These are phyloP conservation scores for Cosmorhoe ocellata DNA, from an alignment of 2,888 invertebrate species.

Conservation along the genomic window DNA sequence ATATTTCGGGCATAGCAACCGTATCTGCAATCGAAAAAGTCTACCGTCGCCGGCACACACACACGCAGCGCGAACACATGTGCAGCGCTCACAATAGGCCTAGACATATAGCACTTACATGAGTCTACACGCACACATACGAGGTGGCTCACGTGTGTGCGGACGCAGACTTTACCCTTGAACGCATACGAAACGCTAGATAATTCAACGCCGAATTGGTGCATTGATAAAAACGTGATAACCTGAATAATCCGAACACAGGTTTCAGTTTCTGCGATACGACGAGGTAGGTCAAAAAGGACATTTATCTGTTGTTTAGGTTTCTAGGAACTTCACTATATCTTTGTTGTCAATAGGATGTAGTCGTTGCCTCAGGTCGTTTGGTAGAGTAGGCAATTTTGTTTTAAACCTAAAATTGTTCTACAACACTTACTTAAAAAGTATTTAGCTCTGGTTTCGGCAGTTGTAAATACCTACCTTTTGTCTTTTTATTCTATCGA, in stretches of 20 bases:
- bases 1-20: constrained; percentile 80
- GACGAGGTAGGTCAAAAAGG: constrained; percentile 30
- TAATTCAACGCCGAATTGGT: constrained; percentile 69
- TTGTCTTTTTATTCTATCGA: too few relatives aligned
- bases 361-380: background rate
- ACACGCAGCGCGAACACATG: constrained; percentile 53
- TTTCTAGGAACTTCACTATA: constrained; percentile 6
- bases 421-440: too few relatives aligned
- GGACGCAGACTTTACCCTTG: constrained; percentile 78
- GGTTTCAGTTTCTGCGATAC: constrained; percentile 43
- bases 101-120: constrained; percentile 52
- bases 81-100: constrained; percentile 63
- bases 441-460: too few relatives aligned
- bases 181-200: constrained; percentile 73
- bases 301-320: constrained; percentile 17
- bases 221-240: constrained; percentile 77
- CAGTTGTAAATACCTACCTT: too few relatives aligned
- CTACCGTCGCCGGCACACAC: constrained; percentile 65
- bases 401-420: too few relatives aligned
- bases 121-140: constrained; percentile 52
- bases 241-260: constrained; percentile 60
- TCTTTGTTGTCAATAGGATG: constrained; percentile 5
- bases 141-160: constrained; percentile 57
- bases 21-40: constrained; percentile 75
- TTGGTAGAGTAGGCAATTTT: too few relatives aligned